A percentile compares a stretch with the other conserved stretches of the same genome.
phyloP scores from a whole-genome alignment of 2,113 vertebrate genomes.

The Uria lomvia region DNA sequence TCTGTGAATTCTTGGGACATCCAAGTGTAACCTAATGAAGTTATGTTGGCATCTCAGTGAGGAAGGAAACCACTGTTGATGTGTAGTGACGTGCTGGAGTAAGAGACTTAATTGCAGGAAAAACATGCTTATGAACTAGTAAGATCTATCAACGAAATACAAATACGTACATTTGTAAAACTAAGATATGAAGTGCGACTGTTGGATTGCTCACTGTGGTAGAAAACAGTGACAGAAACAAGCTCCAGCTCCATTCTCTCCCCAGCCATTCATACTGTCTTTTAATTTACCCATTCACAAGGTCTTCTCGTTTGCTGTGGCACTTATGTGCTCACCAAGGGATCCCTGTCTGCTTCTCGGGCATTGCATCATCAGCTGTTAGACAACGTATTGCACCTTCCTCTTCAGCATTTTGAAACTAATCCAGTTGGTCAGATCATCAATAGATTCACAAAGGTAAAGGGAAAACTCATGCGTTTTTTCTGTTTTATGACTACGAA shows the following conservation, averaged over 20 bases:
- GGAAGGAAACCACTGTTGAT: neutral
- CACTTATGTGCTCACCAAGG: slow-evolving; percentile 44
- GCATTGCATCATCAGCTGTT: slow-evolving; percentile 57
- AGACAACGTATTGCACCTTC: slow-evolving; percentile 58
- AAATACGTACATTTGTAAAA: neutral
- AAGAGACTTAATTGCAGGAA: neutral
- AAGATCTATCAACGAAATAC: neutral
- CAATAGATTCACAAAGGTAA: slow-evolving; percentile 69
- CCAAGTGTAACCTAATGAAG: neutral
- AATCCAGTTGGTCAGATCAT: slow-evolving; percentile 58
- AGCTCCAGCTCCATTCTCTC: neutral
- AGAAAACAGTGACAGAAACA: neutral
- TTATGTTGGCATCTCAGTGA: neutral
- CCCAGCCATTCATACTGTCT: neutral
- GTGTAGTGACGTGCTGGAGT: neutral
- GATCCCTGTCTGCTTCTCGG: slow-evolving; percentile 54
- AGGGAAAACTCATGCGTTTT: neutral
- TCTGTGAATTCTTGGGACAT: neutral
- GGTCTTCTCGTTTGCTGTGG: slow-evolving; percentile 64
- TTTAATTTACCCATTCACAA: neutral
- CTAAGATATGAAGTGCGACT: neutral
- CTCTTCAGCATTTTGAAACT: slow-evolving; percentile 66
- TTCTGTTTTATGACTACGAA: neutral
- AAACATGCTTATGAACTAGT: neutral
- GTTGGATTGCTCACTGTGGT: neutral